Evolutionary conservation across 2,113 vertebrate genomes (phyloP).

Genomic region (Pholis gunnellus): DNA sequence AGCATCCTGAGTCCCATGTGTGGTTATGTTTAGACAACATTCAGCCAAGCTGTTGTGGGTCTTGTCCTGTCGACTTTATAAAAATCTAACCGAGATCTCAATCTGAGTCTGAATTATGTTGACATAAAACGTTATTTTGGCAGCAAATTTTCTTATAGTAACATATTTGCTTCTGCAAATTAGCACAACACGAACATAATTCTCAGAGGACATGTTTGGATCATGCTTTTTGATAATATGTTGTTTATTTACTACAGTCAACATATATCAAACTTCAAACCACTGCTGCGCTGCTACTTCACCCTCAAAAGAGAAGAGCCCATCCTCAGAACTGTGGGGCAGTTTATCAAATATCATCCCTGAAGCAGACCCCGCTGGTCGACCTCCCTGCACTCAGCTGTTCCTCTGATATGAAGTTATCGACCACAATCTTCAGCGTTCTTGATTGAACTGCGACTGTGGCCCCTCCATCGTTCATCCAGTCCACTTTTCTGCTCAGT

Average conservation of each 20-base stretch:
- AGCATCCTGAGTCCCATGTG: not conserved
- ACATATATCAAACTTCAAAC: not conserved
- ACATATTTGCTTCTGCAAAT: not conserved
- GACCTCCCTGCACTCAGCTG: conserved; percentile 4
- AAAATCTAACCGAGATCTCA: not conserved
- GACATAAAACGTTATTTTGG: not conserved
- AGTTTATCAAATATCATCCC: not conserved
- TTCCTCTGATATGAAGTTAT: conserved; percentile 14
- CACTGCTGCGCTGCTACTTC: not conserved
- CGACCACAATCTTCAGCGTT: not conserved
- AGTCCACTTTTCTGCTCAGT: conserved; percentile 13
- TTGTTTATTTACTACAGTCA: not conserved
- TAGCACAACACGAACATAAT: not conserved
- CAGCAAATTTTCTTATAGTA: not conserved
- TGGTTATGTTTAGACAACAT: not conserved
- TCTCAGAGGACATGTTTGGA: not conserved
- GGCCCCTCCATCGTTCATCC: conserved; percentile 23
- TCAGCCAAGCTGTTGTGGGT: not conserved
- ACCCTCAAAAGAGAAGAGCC: not conserved
- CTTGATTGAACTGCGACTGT: conserved; percentile 18
- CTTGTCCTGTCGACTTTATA: not conserved
- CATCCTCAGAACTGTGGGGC: not conserved
- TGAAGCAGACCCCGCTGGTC: not conserved
- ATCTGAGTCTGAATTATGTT: not conserved
- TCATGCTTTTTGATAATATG: not conserved